These are phyloP conservation scores for Axis porcinus DNA, from an alignment of 2,113 vertebrate genomes.

Conservation along the genomic window DNA sequence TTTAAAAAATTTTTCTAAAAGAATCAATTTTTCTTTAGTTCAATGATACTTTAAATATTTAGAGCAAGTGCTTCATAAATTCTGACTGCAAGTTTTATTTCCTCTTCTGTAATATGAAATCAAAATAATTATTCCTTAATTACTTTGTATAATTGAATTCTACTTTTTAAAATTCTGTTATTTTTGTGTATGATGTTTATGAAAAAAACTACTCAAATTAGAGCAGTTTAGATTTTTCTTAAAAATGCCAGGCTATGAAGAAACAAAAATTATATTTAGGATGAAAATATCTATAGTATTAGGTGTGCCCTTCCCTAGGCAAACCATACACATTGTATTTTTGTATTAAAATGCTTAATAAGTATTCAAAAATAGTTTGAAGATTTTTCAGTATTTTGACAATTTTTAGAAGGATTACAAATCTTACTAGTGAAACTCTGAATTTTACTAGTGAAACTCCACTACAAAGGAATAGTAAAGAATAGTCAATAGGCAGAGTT, in stretches of 20 bases:
- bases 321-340: not conserved
- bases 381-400: not conserved
- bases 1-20: not conserved
- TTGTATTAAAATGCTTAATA: not conserved
- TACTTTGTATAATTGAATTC: not conserved
- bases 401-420: not conserved
- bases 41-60: not conserved
- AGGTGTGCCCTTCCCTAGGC: not conserved
- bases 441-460: not conserved
- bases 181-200: not conserved
- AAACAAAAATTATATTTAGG: not conserved
- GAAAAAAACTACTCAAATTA: not conserved
- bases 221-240: not conserved
- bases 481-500: not conserved
- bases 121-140: not conserved
- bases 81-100: not conserved
- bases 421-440: not conserved
- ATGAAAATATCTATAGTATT: not conserved
- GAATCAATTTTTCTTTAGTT: not conserved
- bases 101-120: not conserved
- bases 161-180: not conserved
- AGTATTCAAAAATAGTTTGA: not conserved
- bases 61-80: not conserved
- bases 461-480: no score
- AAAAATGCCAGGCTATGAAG: not conserved